These are phyloP conservation scores for Anoplolepis gracilipes DNA, from an alignment of 1,140 invertebrate species.

Conservation along the genomic window DNA sequence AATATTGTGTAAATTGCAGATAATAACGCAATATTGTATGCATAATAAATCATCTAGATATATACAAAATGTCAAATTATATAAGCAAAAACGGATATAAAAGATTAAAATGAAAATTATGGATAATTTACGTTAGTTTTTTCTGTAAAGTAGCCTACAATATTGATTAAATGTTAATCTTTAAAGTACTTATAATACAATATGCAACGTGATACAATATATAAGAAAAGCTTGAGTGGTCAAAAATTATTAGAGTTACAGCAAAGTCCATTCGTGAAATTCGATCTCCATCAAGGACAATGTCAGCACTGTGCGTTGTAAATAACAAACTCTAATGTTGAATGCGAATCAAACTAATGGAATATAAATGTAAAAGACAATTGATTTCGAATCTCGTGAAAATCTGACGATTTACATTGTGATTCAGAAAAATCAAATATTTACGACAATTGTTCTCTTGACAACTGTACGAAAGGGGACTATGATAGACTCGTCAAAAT, in stretches of 20 bases:
- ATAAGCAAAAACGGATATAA: neutral
- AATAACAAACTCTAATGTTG: neutral
- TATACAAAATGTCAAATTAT: neutral
- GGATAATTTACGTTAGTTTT: neutral
- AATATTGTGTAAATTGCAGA: neutral
- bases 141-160: neutral
- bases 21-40: neutral
- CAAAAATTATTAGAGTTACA: neutral
- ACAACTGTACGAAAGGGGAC: no score
- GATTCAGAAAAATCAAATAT: neutral
- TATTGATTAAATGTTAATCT: neutral
- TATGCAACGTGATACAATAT: neutral
- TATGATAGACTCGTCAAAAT: neutral
- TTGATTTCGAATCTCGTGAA: neutral
- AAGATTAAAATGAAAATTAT: neutral
- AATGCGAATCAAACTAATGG: neutral
- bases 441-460: no score
- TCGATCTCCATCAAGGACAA: conserved; percentile 30
- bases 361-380: neutral
- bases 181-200: neutral
- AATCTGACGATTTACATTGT: neutral
- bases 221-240: neutral
- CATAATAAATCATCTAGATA: neutral
- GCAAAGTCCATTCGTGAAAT: conserved; percentile 16
- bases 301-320: neutral